These are phyloP conservation scores for Phrixothrix hirtus DNA, from an alignment of 2,888 invertebrate species.

Conservation along the genomic window DNA sequence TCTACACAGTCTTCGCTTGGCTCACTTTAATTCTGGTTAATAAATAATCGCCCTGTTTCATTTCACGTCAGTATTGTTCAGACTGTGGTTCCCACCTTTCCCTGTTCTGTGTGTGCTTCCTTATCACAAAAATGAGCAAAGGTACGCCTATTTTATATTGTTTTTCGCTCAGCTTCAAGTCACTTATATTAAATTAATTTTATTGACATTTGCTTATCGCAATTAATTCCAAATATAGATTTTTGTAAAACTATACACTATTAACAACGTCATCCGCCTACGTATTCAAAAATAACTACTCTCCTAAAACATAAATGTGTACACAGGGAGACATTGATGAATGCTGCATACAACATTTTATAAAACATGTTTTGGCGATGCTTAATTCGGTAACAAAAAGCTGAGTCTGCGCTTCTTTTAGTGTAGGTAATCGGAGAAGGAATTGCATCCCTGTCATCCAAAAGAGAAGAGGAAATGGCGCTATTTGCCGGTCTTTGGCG, in stretches of 20 bases:
- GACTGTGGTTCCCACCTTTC: not conserved
- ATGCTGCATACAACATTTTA: not conserved
- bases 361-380: not conserved
- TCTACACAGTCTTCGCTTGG: constrained; percentile 12
- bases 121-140: not conserved
- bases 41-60: constrained; percentile 4
- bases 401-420: not conserved
- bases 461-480: no score
- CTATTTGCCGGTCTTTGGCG: not conserved
- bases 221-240: not conserved
- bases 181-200: not conserved
- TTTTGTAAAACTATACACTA: not conserved
- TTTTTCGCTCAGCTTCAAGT: not conserved
- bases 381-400: not conserved
- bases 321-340: not conserved
- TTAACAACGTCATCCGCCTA: not conserved
- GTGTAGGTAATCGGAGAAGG: not conserved
- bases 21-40: constrained; percentile 15
- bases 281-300: not conserved
- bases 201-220: not conserved
- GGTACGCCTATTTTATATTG: not conserved
- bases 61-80: not conserved
- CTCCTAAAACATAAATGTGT: not conserved
- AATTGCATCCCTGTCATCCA: not conserved
- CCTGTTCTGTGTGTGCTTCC: not conserved